phyloP scores from a whole-genome alignment of 2,113 vertebrate genomes.

The Balaenoptera acutorostrata region DNA sequence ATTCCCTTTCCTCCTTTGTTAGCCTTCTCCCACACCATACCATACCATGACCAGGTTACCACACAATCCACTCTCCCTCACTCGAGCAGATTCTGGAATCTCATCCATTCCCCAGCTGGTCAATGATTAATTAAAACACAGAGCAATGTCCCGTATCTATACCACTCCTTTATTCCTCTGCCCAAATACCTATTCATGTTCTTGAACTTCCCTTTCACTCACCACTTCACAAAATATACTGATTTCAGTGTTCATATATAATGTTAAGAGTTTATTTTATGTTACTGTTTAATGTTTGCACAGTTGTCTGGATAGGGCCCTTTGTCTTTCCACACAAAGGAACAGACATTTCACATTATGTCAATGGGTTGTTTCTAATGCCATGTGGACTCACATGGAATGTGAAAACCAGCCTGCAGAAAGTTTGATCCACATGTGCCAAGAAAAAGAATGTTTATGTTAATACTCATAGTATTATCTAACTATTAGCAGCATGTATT shows the following conservation, averaged over 20 bases:
- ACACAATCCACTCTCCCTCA: neutral
- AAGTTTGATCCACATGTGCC: conserved; percentile 10
- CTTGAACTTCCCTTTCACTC: conserved; percentile 39
- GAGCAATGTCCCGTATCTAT: neutral
- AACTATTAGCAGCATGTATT: neutral
- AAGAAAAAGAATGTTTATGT: conserved; percentile 10
- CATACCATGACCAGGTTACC: neutral
- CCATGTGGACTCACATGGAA: conserved; percentile 32
- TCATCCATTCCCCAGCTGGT: neutral
- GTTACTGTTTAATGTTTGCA: conserved; percentile 49
- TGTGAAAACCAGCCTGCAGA: conserved; percentile 34
- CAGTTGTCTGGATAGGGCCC: conserved; percentile 47
- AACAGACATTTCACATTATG: conserved; percentile 38
- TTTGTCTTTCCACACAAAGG: conserved; percentile 44
- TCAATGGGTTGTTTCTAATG: conserved; percentile 35
- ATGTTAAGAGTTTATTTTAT: conserved; percentile 46
- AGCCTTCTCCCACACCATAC: neutral
- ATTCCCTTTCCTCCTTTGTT: neutral
- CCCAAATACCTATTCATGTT: neutral
- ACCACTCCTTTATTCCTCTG: neutral
- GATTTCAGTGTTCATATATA: conserved; percentile 17
- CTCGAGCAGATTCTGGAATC: neutral
- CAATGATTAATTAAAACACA: neutral
- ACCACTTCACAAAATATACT: conserved; percentile 42
- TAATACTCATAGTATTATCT: neutral